Conservation (phyloP, 2,113 vertebrate species). For the Epinephelus lanceolatus region DNA sequence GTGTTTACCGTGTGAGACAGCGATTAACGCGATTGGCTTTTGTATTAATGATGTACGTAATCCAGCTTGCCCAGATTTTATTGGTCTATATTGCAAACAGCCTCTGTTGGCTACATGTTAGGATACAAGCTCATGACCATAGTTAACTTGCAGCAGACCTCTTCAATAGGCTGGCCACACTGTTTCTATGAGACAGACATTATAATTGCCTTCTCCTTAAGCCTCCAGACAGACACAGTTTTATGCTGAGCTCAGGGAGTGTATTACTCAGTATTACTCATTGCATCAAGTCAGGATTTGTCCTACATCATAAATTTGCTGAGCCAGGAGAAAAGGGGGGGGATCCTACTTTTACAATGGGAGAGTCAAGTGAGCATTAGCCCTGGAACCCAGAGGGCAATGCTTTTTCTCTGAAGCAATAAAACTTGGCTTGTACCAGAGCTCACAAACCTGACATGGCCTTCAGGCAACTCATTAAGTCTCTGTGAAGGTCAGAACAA, state of each 20-base stretch:
- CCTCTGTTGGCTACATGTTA: neutral
- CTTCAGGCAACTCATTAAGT: slow-evolving; percentile 40
- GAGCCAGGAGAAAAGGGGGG: slow-evolving; percentile 40
- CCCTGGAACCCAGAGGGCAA: slow-evolving; percentile 10
- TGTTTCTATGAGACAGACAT: slow-evolving; percentile 43
- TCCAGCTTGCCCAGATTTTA: no score
- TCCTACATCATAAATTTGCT: slow-evolving; percentile 55
- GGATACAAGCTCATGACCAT: neutral
- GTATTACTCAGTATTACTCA: slow-evolving; percentile 51
- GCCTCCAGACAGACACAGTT: slow-evolving; percentile 59
- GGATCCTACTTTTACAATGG: slow-evolving; percentile 37
- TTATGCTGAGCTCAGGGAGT: slow-evolving; percentile 64
- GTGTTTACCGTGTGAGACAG: no score
- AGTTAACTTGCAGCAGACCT: neutral
- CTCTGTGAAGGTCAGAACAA: slow-evolving; percentile 23
- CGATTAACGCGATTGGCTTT: no score
- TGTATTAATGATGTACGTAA: no score
- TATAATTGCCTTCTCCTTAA: slow-evolving; percentile 52
- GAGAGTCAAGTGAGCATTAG: slow-evolving; percentile 31
- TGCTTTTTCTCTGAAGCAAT: slow-evolving; percentile 27
- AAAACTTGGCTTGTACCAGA: slow-evolving; percentile 19
- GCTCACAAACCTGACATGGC: slow-evolving; percentile 9
- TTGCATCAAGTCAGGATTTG: slow-evolving; percentile 53
- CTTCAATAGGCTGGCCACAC: slow-evolving; percentile 27
- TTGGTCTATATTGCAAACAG: neutral